These are phyloP conservation scores for Stenurella melanura DNA, from an alignment of 2,888 invertebrate species.

Conservation along the genomic window DNA sequence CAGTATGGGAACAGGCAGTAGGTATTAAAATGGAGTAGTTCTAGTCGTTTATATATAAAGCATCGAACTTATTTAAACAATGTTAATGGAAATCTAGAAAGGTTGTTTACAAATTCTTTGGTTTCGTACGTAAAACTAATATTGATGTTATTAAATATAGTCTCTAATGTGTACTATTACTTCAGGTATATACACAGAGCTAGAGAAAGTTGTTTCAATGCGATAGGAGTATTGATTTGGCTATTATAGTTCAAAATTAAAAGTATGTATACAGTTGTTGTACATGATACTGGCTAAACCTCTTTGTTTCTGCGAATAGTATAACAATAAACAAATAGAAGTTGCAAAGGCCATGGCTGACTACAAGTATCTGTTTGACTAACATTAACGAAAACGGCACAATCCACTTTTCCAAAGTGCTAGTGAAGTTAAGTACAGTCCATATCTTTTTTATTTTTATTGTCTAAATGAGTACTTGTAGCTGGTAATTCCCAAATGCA, in stretches of 20 bases:
- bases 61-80: slow-evolving; percentile 48
- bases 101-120: slow-evolving; percentile 51
- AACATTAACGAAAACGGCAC: no score
- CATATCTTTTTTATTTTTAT: no score
- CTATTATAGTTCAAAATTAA: background rate
- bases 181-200: slow-evolving; percentile 20
- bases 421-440: no score
- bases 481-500: no score
- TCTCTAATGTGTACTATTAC: slow-evolving; percentile 13
- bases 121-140: slow-evolving; percentile 35
- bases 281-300: no score
- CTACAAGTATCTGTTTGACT: no score
- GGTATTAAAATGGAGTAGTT: background rate
- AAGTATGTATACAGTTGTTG: no score
- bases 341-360: no score
- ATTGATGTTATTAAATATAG: slow-evolving; percentile 31
- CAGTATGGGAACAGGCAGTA: slow-evolving; percentile 11
- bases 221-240: background rate
- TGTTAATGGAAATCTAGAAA: slow-evolving; percentile 54
- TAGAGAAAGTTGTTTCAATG: background rate
- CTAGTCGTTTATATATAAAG: background rate
- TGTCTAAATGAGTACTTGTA: no score
- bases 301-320: no score
- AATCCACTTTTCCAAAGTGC: no score
- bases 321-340: no score